Evolutionary conservation across 2,888 invertebrate species (phyloP).

Genomic region (Drosophila helvetica): DNA sequence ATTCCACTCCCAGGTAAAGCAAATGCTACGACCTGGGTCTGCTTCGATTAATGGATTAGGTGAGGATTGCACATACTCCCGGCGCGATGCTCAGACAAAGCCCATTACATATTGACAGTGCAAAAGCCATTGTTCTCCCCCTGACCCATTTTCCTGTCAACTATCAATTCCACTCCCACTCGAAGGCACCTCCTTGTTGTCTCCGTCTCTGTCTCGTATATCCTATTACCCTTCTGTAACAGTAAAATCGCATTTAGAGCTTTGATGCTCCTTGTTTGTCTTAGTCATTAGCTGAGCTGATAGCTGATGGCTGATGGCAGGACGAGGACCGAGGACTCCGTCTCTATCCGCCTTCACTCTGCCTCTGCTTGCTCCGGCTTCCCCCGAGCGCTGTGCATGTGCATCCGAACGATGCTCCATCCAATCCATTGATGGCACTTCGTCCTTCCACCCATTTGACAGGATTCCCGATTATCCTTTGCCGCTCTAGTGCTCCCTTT

Average conservation of each 20-base stretch:
- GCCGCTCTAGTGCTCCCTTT: background rate
- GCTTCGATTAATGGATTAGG: constrained; percentile 44
- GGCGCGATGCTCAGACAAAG: constrained; percentile 13
- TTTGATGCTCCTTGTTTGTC: constrained; percentile 31
- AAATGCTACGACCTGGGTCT: constrained; percentile 20
- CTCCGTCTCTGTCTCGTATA: background rate
- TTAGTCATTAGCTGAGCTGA: constrained; percentile 59
- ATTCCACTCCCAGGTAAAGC: constrained; percentile 61
- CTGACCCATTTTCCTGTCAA: constrained; percentile 24
- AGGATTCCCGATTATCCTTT: constrained; percentile 28
- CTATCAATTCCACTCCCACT: background rate
- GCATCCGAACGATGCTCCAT: constrained; percentile 44
- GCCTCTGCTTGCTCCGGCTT: background rate
- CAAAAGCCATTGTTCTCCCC: constrained; percentile 30
- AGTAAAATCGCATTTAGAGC: constrained; percentile 57
- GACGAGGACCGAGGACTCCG: background rate
- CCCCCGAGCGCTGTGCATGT: constrained; percentile 33
- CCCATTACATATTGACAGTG: background rate
- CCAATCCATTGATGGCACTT: constrained; percentile 57
- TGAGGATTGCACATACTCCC: constrained; percentile 50
- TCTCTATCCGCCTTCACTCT: background rate
- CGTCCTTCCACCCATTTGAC: constrained; percentile 25
- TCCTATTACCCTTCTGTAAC: constrained; percentile 28
- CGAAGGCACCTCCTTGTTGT: background rate
- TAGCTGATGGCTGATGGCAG: constrained; percentile 35